Base-by-base conservation (phyloP, 2,888 invertebrate species). In the Nemotelus nigrinus region DNA sequence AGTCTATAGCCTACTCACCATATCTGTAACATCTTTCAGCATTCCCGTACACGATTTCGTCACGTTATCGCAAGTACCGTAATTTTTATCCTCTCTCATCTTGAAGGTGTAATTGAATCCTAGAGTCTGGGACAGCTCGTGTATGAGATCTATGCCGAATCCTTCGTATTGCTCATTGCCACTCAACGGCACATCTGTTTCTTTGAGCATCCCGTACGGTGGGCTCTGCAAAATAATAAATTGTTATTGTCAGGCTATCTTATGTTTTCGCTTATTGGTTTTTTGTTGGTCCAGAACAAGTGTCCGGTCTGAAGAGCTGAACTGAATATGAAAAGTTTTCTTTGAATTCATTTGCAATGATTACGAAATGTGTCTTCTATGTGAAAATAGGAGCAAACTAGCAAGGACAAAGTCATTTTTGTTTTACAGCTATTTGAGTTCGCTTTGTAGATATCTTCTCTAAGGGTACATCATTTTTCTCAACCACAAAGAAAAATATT, bases 141-240 rank as follows among this genome's bases (percentile, higher is more conserved):
- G 89, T 75, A 98, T 93, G 3, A 98, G 87, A 84, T 97, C 97
- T 63, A 97, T 92, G 4, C 94, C 94, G 84, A 94, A 97, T 1
- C 96, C 96, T 87, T 96, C 95, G 84, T 91, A 96, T 25, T 93
- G 90, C 79, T 92, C 93, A 83, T 96, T 96, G 0, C 96, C 96
- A 39, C 88, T 88, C 70, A 95, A 88, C 77, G 88, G 89, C 50
- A 84, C 87, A 53, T 91, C 87, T 0, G 93, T 92, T 81, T 93
- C 90, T 83, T 93, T 95, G 39, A 93, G 85, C 93, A 96, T 95
- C 3, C 94, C 93, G 84, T 97, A 97, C 0, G 98, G 98, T 43
- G 91, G 90, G 84, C 93, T 95, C 96, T 96, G 68, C 7, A 68
- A 65, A 67, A 58, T 70, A 70, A 70, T 70, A 70, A 70, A 70